These are phyloP conservation scores for Manis crassicaudata DNA, from an alignment of 2,797 vertebrate species.

Conservation along the genomic window DNA sequence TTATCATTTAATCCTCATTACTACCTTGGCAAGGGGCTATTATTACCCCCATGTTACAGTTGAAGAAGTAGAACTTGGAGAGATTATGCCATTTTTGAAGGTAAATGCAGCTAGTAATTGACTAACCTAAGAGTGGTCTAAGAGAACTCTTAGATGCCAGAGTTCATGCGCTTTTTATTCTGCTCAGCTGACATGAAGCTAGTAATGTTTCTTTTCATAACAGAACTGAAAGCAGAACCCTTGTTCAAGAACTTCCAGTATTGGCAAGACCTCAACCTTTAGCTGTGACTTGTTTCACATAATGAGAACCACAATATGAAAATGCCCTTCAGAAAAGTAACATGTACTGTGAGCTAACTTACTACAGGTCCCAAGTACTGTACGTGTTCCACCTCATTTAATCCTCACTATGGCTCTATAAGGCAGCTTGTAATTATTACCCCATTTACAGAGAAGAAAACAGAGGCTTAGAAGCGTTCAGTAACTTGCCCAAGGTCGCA, in stretches of 20 bases:
- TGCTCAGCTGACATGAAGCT: not conserved
- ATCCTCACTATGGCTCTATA: not conserved
- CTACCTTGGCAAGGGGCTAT: not conserved
- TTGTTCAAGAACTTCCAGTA: conserved; percentile 23
- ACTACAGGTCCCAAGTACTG: not conserved
- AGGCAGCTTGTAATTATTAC: not conserved
- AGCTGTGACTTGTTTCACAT: not conserved
- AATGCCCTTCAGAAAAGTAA: not conserved
- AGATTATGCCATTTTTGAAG: not conserved
- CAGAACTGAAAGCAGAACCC: conserved; percentile 72
- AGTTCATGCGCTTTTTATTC: not conserved
- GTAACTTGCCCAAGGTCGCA: not conserved
- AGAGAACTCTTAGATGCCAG: not conserved
- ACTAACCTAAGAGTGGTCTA: not conserved
- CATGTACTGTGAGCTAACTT: not conserved
- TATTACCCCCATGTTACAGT: not conserved
- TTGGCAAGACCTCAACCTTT: conserved; percentile 13
- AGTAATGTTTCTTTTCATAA: conserved; percentile 44
- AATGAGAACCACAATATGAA: conserved; percentile 7
- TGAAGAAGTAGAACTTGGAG: not conserved
- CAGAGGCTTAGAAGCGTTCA: not conserved
- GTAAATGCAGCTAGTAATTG: not conserved
- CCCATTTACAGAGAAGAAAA: conserved; percentile 10
- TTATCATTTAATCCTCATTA: not conserved
- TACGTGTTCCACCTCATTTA: not conserved